These are phyloP conservation scores for Pseudomugil gertrudae DNA, from an alignment of 2,797 vertebrate species.

Conservation along the genomic window DNA sequence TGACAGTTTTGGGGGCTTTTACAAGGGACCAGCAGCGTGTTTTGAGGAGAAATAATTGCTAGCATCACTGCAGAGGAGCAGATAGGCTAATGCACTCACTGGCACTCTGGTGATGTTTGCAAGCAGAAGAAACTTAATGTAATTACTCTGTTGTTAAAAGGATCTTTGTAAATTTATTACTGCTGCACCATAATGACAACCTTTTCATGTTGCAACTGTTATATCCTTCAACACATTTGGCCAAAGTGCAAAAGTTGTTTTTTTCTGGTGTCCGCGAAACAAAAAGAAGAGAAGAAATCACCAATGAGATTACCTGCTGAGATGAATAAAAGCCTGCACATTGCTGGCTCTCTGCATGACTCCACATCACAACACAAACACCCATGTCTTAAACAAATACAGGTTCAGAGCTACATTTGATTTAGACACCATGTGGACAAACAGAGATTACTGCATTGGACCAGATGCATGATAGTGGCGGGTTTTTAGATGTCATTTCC, in stretches of 20 bases:
- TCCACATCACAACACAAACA: conserved; percentile 27
- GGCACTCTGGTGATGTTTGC: conserved; percentile 32
- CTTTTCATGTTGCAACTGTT: background rate
- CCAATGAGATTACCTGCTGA: conserved; percentile 1
- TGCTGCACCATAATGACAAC: conserved; percentile 12
- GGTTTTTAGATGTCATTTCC: conserved; percentile 24
- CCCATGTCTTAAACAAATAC: conserved; percentile 33
- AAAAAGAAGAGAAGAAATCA: background rate
- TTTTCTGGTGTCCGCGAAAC: conserved; percentile 3
- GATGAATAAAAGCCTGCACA: conserved; percentile 8
- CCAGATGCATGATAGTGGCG: conserved; percentile 12
- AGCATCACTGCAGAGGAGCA: conserved; percentile 17
- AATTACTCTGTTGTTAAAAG: conserved; percentile 55
- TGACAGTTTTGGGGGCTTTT: conserved; percentile 30
- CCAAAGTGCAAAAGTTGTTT: conserved; percentile 1
- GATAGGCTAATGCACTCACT: conserved; percentile 63
- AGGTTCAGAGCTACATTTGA: conserved; percentile 19
- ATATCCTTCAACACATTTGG: conserved; percentile 5
- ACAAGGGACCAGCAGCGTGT: conserved; percentile 23
- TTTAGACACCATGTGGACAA: conserved; percentile 45
- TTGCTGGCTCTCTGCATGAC: background rate
- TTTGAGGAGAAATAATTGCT: conserved; percentile 32
- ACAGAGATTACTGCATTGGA: conserved; percentile 49
- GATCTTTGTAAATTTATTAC: conserved; percentile 20
- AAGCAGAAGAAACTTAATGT: conserved; percentile 61